Evolutionary conservation across 2,888 invertebrate genomes (phyloP), one percentile per base, ranked within the genome.

Genomic region (Acronicta leporina): DNA sequence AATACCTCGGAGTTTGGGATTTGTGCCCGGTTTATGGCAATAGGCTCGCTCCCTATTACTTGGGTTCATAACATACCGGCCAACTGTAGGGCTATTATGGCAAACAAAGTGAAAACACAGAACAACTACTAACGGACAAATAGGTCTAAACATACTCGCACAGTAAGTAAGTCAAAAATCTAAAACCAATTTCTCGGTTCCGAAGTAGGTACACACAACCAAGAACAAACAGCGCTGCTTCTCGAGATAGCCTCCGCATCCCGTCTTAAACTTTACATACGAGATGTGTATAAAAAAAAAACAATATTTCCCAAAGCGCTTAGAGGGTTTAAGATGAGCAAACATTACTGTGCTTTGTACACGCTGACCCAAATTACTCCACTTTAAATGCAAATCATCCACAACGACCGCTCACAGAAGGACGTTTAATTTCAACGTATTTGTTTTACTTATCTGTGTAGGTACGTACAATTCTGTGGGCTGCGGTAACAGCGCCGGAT

Each of bases 311-410:
- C 72, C 54, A 63, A 75, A 45, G 72, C 52, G 55, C 52, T 66
- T 63, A 57, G 60, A 62, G 66, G 63, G 66, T 65, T 70, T 62
- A 59, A 65, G 62, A 71, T 64, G 71, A 73, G 54, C 79, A 84
- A 86, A 86, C 84, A 86, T 74, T 43, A 63, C 45, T 61, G 47
- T 42, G 73, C 77, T 84, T 81, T 86, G 80, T 84, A 74, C 79
- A 67, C 64, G 67, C 69, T 87, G 86, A 84, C 89, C 89, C 81
- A 83, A 91, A 91, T 91, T 87, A 87, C 82, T 78, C 79, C 86
- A 87, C 86, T 92, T 89, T 86, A 91, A 87, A 93, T 92, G 92
- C 88, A 92, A 92, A 93, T 91, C 83, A 85, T 82, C 79, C 75
- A 68, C 77, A 81, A 51, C 35, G n/a, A 56, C 33, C 60, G 45